Percentiles rank a stretch among this genome's conserved stretches.
These are phyloP conservation scores for Carpatolechia fugitivella DNA, from an alignment of 2,888 invertebrate genomes.

Conservation along the genomic window DNA sequence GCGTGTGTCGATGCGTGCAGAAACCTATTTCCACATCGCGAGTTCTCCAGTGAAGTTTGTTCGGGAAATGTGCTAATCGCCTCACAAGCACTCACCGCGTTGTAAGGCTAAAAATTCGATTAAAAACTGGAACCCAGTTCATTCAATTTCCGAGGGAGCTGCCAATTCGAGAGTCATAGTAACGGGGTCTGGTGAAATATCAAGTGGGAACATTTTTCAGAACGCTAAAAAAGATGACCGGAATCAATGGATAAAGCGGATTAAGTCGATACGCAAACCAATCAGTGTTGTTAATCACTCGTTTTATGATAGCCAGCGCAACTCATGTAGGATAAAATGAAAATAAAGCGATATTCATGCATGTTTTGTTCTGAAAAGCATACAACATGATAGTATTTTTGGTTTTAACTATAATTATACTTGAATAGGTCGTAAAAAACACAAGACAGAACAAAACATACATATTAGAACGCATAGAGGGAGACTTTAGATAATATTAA, in stretches of 20 bases:
- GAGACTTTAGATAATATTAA: too few species aligned
- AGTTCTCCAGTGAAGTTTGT: neutral
- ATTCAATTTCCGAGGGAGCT: neutral
- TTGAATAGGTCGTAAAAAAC: too few species aligned
- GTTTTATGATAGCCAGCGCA: neutral
- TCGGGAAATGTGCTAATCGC: constrained; percentile 22
- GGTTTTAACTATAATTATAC: too few species aligned
- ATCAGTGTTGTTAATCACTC: neutral
- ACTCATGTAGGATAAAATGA: too few species aligned
- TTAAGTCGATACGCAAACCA: neutral
- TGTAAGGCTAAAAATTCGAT: neutral
- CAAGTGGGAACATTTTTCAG: neutral
- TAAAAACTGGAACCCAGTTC: neutral
- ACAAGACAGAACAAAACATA: too few species aligned
- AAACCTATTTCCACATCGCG: constrained; percentile 25
- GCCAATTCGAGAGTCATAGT: neutral
- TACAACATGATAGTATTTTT: too few species aligned
- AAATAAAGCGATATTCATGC: too few species aligned
- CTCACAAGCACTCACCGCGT: neutral
- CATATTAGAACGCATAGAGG: too few species aligned
- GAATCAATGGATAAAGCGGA: neutral
- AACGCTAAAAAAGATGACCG: neutral
- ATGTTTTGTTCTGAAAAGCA: too few species aligned
- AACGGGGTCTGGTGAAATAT: neutral
- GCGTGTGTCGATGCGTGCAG: constrained; percentile 22